Conservation (phyloP, 2,888 invertebrate genomes). For the Drosophila monieri region DNA sequence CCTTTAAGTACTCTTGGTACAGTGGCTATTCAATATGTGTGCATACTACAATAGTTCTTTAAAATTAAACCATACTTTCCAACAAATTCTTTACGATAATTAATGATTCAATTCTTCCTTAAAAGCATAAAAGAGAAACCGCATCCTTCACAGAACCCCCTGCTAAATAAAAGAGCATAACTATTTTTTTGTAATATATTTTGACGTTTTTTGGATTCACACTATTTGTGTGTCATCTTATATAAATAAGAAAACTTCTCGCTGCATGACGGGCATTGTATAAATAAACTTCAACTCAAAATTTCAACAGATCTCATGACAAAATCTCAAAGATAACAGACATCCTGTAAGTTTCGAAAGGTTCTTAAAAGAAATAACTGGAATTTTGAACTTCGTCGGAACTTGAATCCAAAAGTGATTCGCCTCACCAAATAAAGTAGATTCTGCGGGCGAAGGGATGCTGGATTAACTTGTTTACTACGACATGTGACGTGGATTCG, state of each 20-base stretch:
- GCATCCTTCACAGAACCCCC: too few species aligned
- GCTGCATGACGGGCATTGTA: too few species aligned
- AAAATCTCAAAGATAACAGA: conserved; percentile 1
- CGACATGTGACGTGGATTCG: neutral
- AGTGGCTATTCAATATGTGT: too few species aligned
- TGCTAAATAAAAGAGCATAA: too few species aligned
- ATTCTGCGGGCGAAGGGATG: neutral
- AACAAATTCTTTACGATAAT: too few species aligned
- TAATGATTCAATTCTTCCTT: too few species aligned
- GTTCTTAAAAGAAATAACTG: neutral
- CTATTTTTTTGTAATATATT: conserved; percentile 4
- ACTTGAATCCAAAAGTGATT: neutral
- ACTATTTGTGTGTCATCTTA: conserved; percentile 34
- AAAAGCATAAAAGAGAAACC: too few species aligned
- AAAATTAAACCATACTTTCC: too few species aligned
- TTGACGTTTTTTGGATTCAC: conserved; percentile 51
- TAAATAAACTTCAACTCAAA: conserved; percentile 6
- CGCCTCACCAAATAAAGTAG: neutral
- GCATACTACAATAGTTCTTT: too few species aligned
- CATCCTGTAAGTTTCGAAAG: neutral
- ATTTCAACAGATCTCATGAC: conserved; percentile 8
- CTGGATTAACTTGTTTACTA: neutral
- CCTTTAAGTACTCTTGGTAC: too few species aligned
- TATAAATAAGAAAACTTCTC: conserved; percentile 23
- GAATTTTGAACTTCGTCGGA: neutral